Evolutionary conservation across 2,113 vertebrate genomes (phyloP), one percentile per base, ranked within the genome.

Genomic region (Bostrychus sinensis): DNA sequence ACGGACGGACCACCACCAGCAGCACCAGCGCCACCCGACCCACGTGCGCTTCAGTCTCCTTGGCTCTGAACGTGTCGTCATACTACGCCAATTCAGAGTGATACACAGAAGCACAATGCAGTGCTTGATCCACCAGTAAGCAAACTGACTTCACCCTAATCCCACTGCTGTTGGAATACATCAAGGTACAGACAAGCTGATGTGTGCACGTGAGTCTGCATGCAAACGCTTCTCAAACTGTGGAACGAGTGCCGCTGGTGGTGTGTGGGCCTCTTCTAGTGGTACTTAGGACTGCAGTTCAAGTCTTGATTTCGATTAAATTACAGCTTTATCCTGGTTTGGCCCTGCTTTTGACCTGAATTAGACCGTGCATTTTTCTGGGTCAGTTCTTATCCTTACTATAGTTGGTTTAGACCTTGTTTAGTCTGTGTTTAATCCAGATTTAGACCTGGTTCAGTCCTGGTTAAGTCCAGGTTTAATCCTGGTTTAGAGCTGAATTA

Each of bases 31-130:
- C 73, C 77, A 80, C 75, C 83, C 85, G 72, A 42, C 54, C 48
- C 59, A 80, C 58, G 62, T 32, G 56, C 53, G 53, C 34, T 58
- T 72, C 41, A 67, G 54, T 61, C 56, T 57, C 60, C 48, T 23
- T 76, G 54, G 51, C 77, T 75, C 76, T 83, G 69, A 72, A 71
- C 80, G 75, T 60, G 54, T 75, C 73, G 69, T 84, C 66, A 66
- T 56, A 59, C 38, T 45, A 14, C 28, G 32, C 57, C 46, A 34
- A 66, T 70, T 32, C 41, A 45, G 48, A 43, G 28, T 36, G 28
- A 81, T 77, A 68, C 70, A 79, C 66, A 75, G 71, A 72, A 85
- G 71, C 82, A 71, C 82, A 77, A 75, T 79, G 68, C 78, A 55
- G 45, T 56, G 59, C 53, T 79, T 85, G 50, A 84, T 77, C 70